Evolutionary conservation across 1,140 invertebrate genomes (phyloP).

Genomic region (Leptinotarsa lineolata): DNA sequence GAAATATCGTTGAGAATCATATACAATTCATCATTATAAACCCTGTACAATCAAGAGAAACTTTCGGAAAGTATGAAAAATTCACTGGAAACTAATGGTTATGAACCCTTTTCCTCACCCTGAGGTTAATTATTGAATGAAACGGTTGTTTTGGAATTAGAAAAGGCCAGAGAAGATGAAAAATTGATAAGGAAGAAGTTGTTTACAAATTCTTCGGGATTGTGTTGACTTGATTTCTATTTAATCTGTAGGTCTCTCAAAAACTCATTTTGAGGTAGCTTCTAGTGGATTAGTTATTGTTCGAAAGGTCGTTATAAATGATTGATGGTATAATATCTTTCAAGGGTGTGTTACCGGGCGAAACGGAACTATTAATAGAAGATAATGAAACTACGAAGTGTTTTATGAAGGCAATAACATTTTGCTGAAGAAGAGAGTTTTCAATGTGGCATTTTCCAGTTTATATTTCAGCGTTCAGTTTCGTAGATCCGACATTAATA

Average conservation of each 20-base stretch:
- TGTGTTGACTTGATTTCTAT: not conserved
- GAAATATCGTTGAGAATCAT: too few relatives aligned
- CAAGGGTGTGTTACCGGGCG: not conserved
- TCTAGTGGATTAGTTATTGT: conserved; percentile 1
- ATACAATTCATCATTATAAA: too few relatives aligned
- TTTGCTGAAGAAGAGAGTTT: too few relatives aligned
- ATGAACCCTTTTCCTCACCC: not conserved
- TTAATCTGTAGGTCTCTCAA: not conserved
- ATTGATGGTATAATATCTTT: not conserved
- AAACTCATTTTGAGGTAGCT: not conserved
- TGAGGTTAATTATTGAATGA: not conserved
- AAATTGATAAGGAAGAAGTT: not conserved
- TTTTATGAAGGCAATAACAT: too few relatives aligned
- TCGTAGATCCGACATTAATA: too few relatives aligned
- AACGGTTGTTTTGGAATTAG: not conserved
- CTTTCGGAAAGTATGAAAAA: not conserved
- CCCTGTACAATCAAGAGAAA: too few relatives aligned
- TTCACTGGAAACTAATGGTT: not conserved
- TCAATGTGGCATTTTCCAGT: too few relatives aligned
- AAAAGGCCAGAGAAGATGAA: not conserved
- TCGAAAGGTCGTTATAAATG: not conserved
- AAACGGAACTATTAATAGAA: not conserved
- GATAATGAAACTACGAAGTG: not conserved
- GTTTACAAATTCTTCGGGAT: not conserved
- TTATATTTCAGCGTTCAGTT: too few relatives aligned